These are phyloP conservation scores for Polia nebulosa DNA, from an alignment of 2,888 invertebrate species.

Conservation along the genomic window DNA sequence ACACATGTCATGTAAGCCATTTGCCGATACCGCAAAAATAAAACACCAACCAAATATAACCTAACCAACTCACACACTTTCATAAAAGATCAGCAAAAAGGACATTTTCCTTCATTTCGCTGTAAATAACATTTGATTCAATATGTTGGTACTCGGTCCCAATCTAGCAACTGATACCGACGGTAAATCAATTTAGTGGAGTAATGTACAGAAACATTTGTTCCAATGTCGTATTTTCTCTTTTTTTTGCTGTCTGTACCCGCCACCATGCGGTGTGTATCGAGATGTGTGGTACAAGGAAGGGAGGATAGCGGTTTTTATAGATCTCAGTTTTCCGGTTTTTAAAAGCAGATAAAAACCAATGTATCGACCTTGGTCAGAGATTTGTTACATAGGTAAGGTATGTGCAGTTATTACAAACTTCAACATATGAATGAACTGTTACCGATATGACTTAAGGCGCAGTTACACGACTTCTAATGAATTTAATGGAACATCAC, in stretches of 20 bases:
- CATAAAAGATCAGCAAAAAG: constrained; percentile 38
- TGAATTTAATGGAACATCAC: too few relatives aligned
- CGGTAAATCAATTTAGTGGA: constrained; percentile 71
- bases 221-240: constrained; percentile 73
- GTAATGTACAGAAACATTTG: constrained; percentile 77
- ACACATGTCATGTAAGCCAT: neutral
- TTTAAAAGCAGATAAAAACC: neutral
- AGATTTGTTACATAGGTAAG: neutral
- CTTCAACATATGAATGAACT: too few relatives aligned
- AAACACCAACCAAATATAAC: constrained; percentile 14
- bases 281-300: constrained; percentile 24
- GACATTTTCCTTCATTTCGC: constrained; percentile 44
- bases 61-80: constrained; percentile 22
- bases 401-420: too few relatives aligned
- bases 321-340: neutral
- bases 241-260: constrained; percentile 62
- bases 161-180: constrained; percentile 64
- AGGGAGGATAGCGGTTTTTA: neutral
- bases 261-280: constrained; percentile 71
- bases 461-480: too few relatives aligned
- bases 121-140: constrained; percentile 63
- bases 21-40: constrained; percentile 5
- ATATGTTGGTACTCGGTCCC: constrained; percentile 61
- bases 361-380: neutral
- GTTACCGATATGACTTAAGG: too few relatives aligned